phyloP scores from a whole-genome alignment of 2,888 invertebrate species.

The Tetanocera ferruginea region DNA sequence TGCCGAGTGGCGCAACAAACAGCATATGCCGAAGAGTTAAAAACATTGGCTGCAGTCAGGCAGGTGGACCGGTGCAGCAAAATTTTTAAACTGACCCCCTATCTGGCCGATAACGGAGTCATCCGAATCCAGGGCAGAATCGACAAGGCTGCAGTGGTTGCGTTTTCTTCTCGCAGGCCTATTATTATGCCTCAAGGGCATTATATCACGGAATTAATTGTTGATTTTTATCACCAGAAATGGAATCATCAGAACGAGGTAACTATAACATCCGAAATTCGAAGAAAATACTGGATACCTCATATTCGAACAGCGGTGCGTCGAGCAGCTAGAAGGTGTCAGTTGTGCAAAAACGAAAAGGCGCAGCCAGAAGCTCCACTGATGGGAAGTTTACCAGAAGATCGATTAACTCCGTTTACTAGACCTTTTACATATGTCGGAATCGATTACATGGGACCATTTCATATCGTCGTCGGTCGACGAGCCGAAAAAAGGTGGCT shows the following conservation, averaged over 20 bases:
- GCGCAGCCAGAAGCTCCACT: slow-evolving; percentile 34
- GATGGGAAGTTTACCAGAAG: slow-evolving; percentile 42
- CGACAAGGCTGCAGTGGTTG: too few species aligned
- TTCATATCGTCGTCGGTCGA: slow-evolving; percentile 34
- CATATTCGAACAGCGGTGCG: background rate
- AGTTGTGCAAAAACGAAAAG: slow-evolving; percentile 22
- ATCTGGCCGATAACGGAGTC: too few species aligned
- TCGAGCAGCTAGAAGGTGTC: background rate
- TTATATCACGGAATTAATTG: background rate
- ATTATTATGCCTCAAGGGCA: background rate
- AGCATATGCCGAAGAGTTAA: too few species aligned
- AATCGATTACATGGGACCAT: slow-evolving; percentile 44
- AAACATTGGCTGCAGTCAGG: too few species aligned
- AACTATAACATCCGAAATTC: background rate
- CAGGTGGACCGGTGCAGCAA: too few species aligned
- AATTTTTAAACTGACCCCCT: too few species aligned
- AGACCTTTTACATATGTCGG: slow-evolving; percentile 12
- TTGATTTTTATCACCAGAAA: background rate
- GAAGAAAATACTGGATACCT: too few species aligned
- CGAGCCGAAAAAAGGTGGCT: slow-evolving; percentile 33
- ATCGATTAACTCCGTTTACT: slow-evolving; percentile 34
- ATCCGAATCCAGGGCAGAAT: too few species aligned
- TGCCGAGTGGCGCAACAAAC: too few species aligned
- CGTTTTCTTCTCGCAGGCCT: too few species aligned
- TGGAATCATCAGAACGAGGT: slow-evolving; percentile 34